These are phyloP conservation scores for Calidris pygmaea DNA, from an alignment of 2,113 vertebrate genomes.

Conservation along the genomic window DNA sequence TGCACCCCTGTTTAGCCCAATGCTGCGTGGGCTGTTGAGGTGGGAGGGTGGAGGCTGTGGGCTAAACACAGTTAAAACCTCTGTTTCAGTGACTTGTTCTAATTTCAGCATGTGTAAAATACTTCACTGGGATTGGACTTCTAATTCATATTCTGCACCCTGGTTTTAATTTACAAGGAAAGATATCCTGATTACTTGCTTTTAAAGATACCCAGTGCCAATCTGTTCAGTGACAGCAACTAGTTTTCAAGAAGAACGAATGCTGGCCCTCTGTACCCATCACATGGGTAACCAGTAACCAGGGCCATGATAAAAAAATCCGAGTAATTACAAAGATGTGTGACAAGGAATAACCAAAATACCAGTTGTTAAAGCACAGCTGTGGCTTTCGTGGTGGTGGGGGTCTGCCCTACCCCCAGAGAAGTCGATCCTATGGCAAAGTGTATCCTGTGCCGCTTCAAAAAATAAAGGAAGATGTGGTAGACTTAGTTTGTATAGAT, in stretches of 20 bases:
- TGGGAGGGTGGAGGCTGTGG: background rate
- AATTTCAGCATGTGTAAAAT: background rate
- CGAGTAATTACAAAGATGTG: background rate
- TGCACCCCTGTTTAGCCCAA: background rate
- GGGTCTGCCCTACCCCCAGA: background rate
- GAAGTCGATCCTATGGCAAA: background rate
- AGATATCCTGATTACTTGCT: background rate
- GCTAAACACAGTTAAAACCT: background rate
- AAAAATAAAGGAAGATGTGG: background rate
- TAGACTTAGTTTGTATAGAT: background rate
- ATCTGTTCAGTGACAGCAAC: background rate
- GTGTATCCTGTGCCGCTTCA: no score
- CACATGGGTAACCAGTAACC: background rate
- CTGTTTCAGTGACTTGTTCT: background rate
- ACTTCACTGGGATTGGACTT: background rate
- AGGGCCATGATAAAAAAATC: background rate
- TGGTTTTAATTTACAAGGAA: background rate
- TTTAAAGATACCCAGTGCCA: background rate
- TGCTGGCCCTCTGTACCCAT: background rate
- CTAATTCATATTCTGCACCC: background rate
- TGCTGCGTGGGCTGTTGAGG: background rate
- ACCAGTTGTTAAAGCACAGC: background rate
- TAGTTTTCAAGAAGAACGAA: background rate
- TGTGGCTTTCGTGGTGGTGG: background rate
- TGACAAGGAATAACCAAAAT: background rate